These are phyloP conservation scores for Chaenocephalus aceratus DNA, from an alignment of 2,113 vertebrate genomes.

Conservation along the genomic window DNA sequence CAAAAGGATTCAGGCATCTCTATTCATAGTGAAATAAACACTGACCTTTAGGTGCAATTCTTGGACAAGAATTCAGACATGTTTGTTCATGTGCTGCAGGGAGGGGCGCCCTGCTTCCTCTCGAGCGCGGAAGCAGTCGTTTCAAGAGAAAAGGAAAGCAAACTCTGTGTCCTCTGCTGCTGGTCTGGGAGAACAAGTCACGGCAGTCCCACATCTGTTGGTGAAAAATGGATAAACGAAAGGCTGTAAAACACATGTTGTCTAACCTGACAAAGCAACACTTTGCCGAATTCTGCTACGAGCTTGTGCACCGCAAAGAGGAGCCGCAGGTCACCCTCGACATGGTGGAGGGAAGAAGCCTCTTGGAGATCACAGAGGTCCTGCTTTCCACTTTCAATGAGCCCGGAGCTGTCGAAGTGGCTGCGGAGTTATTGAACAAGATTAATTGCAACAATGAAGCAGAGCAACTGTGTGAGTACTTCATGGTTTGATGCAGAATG, in stretches of 20 bases:
- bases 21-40: too few relatives aligned
- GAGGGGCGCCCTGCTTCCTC: too few relatives aligned
- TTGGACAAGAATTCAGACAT: too few relatives aligned
- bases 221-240: not conserved
- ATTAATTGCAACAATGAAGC: accelerated
- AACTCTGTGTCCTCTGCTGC: too few relatives aligned
- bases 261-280: accelerated
- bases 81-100: too few relatives aligned
- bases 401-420: accelerated
- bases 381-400: constrained; percentile 48
- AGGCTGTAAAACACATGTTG: not conserved
- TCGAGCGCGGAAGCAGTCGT: too few relatives aligned
- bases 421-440: not conserved
- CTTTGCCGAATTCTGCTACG: not conserved
- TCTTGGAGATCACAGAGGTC: not conserved
- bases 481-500: not conserved
- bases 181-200: too few relatives aligned
- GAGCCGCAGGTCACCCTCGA: constrained; percentile 10
- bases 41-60: too few relatives aligned
- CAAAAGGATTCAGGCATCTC: too few relatives aligned
- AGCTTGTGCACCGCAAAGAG: constrained; percentile 34
- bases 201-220: not conserved
- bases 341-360: accelerated
- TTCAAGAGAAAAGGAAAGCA: too few relatives aligned
- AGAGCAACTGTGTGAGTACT: not conserved